Evolutionary conservation across 1,140 invertebrate genomes (phyloP).

Genomic region (Tetranychus urticae): DNA sequence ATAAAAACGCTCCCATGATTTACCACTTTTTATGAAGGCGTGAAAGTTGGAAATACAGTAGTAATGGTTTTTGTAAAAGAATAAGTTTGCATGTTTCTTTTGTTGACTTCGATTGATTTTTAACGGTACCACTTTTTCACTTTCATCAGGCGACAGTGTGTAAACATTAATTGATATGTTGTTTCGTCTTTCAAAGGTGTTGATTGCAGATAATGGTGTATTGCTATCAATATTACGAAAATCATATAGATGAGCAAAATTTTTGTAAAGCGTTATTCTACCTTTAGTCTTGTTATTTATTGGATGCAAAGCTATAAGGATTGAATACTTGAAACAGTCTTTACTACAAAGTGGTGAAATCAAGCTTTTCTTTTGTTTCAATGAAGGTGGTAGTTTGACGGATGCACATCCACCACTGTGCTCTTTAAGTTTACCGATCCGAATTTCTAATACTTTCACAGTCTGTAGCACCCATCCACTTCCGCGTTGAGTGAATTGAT

Average conservation of each 20-base stretch:
- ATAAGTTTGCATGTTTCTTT: constrained; percentile 3
- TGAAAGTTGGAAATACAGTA: neutral
- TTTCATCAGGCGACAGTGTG: neutral
- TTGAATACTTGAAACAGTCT: constrained; percentile 7
- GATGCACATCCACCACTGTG: neutral
- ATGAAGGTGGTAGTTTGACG: neutral
- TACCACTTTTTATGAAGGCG: neutral
- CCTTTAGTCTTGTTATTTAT: neutral
- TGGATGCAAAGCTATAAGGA: constrained; percentile 1
- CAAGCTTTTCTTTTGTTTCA: neutral
- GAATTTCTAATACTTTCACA: neutral
- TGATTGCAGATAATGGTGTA: neutral
- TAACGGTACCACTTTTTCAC: neutral
- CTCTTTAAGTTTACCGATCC: neutral
- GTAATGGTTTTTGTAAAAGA: constrained; percentile 1
- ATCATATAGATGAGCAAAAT: neutral
- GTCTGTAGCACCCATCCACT: neutral
- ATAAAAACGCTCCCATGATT: neutral
- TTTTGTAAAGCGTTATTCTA: neutral
- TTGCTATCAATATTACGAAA: neutral
- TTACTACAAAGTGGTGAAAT: neutral
- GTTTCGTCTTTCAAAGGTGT: constrained; percentile 1
- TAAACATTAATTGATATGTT: constrained; percentile 5
- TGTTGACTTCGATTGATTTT: neutral
- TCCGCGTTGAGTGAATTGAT: neutral